phyloP scores from a whole-genome alignment of 2,113 vertebrate genomes.

The Catharus bicknelli region DNA sequence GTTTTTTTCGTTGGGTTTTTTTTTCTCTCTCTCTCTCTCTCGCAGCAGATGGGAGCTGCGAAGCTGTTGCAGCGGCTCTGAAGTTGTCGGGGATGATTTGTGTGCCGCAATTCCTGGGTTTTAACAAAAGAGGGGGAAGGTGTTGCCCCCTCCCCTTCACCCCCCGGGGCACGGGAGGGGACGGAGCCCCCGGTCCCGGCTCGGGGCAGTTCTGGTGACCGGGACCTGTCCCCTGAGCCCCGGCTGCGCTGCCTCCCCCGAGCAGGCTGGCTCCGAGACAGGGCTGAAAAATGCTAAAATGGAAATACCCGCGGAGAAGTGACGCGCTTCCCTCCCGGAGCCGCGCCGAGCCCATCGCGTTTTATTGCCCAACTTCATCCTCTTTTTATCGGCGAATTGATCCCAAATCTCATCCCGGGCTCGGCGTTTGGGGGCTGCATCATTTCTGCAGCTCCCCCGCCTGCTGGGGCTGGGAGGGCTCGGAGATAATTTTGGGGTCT shows the following conservation, averaged over 20 bases:
- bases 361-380: background rate
- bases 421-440: background rate
- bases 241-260: background rate
- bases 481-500: rapidly evolving
- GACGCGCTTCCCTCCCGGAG: background rate
- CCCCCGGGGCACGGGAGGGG: rapidly evolving
- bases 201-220: background rate
- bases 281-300: background rate
- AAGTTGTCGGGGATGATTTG: background rate
- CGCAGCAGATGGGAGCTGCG: background rate
- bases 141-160: background rate
- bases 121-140: background rate
- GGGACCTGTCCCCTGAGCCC: background rate
- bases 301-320: background rate
- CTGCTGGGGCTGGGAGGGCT: rapidly evolving
- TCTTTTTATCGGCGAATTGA: background rate
- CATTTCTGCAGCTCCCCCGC: rapidly evolving
- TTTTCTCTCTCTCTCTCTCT: background rate
- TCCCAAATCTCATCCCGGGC: background rate
- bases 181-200: background rate
- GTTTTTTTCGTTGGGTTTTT: background rate
- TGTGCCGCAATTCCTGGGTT: background rate
- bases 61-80: background rate
- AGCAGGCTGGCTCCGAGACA: background rate
- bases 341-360: background rate